phyloP scores from a whole-genome alignment of 2,113 vertebrate species.

The Chauna torquata region DNA sequence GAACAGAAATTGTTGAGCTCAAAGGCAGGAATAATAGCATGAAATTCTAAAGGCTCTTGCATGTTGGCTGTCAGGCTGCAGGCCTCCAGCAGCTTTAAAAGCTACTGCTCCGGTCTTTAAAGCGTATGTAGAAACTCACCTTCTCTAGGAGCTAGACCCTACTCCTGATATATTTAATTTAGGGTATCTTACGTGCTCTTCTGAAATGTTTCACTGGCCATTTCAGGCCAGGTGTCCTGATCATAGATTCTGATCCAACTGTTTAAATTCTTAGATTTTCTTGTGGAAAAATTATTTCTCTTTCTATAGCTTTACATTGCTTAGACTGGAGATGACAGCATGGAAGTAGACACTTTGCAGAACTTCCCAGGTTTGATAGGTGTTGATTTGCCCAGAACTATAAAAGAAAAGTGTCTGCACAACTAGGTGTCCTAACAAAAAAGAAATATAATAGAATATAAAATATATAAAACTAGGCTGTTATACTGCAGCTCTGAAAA shows the following conservation, averaged over 20 bases:
- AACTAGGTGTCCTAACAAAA: background rate
- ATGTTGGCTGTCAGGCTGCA: background rate
- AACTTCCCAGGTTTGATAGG: background rate
- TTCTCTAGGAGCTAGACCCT: background rate
- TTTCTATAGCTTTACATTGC: background rate
- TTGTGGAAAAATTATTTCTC: background rate
- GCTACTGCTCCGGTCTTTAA: background rate
- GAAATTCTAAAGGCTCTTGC: background rate
- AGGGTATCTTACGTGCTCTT: background rate
- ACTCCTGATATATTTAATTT: background rate
- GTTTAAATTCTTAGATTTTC: background rate
- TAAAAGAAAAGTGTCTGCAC: background rate
- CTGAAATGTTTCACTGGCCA: background rate
- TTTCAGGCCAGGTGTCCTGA: background rate
- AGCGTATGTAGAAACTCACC: no score
- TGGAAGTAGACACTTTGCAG: background rate
- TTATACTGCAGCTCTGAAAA: background rate
- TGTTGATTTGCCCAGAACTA: background rate
- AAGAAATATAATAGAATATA: background rate
- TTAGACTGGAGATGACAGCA: background rate
- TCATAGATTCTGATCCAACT: background rate
- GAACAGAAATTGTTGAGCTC: background rate
- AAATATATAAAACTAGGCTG: background rate
- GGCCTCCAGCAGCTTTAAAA: background rate
- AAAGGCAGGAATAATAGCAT: background rate